Evolutionary conservation across 2,888 invertebrate species (phyloP).

Genomic region (Tuta absoluta): DNA sequence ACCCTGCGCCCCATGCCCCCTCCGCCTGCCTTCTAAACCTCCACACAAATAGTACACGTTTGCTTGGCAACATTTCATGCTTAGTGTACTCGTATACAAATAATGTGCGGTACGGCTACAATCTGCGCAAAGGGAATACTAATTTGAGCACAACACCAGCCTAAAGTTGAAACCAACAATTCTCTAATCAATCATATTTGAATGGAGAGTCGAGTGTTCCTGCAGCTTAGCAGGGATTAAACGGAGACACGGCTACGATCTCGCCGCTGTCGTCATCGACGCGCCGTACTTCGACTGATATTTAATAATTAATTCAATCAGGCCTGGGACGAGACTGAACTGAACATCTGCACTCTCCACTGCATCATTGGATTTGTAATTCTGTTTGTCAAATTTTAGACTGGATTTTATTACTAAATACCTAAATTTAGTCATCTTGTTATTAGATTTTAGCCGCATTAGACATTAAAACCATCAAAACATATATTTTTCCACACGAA

Average conservation of each 20-base stretch:
- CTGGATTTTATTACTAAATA: too few relatives aligned
- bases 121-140: conserved; percentile 75
- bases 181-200: conserved; percentile 45
- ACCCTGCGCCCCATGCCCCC: conserved; percentile 46
- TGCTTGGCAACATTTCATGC: conserved; percentile 81
- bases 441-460: too few relatives aligned
- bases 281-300: neutral
- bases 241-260: neutral
- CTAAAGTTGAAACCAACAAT: conserved; percentile 62
- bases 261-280: neutral
- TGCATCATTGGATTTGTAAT: neutral
- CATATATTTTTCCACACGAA: too few relatives aligned
- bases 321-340: neutral
- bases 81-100: conserved; percentile 74
- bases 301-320: conserved; percentile 1
- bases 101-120: conserved; percentile 74
- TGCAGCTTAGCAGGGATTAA: neutral
- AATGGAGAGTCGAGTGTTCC: neutral
- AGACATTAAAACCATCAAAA: too few relatives aligned
- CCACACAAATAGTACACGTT: conserved; percentile 79
- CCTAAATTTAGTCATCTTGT: too few relatives aligned
- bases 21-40: conserved; percentile 76
- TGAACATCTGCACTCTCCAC: neutral
- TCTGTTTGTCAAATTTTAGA: neutral
- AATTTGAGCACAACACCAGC: conserved; percentile 59